Evolutionary conservation across 2,797 vertebrate genomes (phyloP).

Genomic region (Gymnopithys bicolor): DNA sequence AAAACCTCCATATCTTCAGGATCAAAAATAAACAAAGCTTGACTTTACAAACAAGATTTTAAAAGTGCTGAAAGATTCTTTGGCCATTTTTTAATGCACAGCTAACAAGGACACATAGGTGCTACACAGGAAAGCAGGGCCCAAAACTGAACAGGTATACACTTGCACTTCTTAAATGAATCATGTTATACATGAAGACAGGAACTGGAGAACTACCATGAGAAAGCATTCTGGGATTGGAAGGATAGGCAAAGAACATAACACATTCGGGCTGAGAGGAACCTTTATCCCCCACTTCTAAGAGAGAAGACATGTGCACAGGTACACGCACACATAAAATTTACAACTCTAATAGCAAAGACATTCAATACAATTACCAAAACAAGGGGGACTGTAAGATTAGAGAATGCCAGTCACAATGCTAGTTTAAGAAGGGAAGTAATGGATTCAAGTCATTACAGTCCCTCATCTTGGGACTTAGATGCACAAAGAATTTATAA

Average conservation of each 20-base stretch:
- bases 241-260: background rate
- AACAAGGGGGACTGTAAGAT: background rate
- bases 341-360: background rate
- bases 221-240: background rate
- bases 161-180: background rate
- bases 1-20: background rate
- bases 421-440: background rate
- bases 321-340: background rate
- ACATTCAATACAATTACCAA: background rate
- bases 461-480: background rate
- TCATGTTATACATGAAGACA: background rate
- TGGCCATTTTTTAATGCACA: background rate
- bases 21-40: background rate
- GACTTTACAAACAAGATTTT: background rate
- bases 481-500: background rate
- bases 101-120: background rate
- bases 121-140: background rate
- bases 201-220: background rate
- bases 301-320: accelerated
- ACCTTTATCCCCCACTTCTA: background rate
- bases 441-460: background rate
- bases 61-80: background rate
- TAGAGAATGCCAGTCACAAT: background rate
- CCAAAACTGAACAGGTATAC: background rate
- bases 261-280: background rate